phyloP scores from a whole-genome alignment of 2,113 vertebrate genomes.

The Colistium nudipinnis region DNA sequence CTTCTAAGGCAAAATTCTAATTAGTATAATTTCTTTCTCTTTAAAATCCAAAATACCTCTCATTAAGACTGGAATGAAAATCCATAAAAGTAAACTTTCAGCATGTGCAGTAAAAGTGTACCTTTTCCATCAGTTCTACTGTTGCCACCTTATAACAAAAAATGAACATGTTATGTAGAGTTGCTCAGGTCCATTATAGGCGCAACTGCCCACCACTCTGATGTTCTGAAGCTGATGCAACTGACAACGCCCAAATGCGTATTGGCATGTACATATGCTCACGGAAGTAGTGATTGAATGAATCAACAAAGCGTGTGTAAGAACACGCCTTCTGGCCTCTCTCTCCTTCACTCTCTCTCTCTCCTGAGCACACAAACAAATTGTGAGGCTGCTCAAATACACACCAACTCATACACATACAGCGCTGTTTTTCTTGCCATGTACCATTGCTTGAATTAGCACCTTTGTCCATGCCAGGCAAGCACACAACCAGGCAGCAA shows the following conservation, averaged over 20 bases:
- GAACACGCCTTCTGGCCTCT: slow-evolving; percentile 57
- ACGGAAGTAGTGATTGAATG: slow-evolving; percentile 61
- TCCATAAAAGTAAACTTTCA: neutral
- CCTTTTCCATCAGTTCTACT: neutral
- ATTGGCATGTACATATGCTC: slow-evolving; percentile 39
- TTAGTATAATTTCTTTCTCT: slow-evolving; percentile 19
- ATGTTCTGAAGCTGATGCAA: slow-evolving; percentile 47
- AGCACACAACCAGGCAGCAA: slow-evolving; percentile 38
- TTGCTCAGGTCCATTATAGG: slow-evolving; percentile 2
- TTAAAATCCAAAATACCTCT: neutral
- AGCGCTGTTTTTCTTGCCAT: slow-evolving; percentile 32
- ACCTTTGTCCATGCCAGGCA: slow-evolving; percentile 48
- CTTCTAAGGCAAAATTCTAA: slow-evolving; percentile 37
- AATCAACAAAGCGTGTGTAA: slow-evolving; percentile 65
- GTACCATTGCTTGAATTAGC: slow-evolving; percentile 55
- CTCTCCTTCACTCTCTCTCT: slow-evolving; percentile 18
- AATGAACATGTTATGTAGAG: no score
- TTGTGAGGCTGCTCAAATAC: slow-evolving; percentile 8
- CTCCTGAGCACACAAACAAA: slow-evolving; percentile 34
- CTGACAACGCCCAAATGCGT: slow-evolving; percentile 54
- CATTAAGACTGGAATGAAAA: neutral
- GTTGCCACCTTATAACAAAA: neutral
- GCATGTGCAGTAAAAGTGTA: neutral
- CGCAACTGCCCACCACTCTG: slow-evolving; percentile 15
- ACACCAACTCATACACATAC: slow-evolving; percentile 33